Base-by-base conservation (phyloP, 2,797 vertebrate genomes). In the Sphenopsis melanotis region DNA sequence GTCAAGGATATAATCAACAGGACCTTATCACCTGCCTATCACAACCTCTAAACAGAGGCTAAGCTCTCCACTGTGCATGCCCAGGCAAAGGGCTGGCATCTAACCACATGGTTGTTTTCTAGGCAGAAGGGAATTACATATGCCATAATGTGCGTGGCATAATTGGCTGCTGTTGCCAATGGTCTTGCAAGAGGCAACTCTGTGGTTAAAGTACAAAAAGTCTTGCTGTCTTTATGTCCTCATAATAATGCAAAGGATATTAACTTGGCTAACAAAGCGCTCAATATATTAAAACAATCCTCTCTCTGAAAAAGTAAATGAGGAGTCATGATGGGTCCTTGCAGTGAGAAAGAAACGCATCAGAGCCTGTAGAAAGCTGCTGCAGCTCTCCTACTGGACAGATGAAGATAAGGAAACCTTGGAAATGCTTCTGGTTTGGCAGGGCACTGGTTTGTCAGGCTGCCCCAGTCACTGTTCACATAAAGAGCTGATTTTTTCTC, bases 1-100 rank as follows among this genome's bases (percentile, higher is more conserved):
- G 7, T 90, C 86, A 92, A 60, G 46, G 49, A 32, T 87, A 39
- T 64, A 89, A 87, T 83, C 71, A 87, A 44, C 63, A 89, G 60
- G 57, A 92, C 87, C 68, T 96, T 92, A 93, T 91, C 75, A 64
- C 27, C 68, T 85, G 60, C 44, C 66, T 74, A 71, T 95, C 86
- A 52, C 14, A 56, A 17, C 6, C 59, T 79, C 83, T 79, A 59
- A 84, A 57, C 44, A 87, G 49, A 76, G 34, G 30, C 34, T 76
- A 24, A 82, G 13, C 55, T 91, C 44, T 78, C 34, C 21, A 3
- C 52, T 69, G 6, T 56, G 50, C 93, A 29, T 72, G 71, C 24
- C 71, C 55, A 90, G 90, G 63, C 88, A 93, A 8, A 63, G 80
- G 49, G 32, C 59, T 89, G 88, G 26, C 70, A 56, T 87, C 34